Conservation (phyloP, 2,797 vertebrate species). For the Synanceia verrucosa region DNA sequence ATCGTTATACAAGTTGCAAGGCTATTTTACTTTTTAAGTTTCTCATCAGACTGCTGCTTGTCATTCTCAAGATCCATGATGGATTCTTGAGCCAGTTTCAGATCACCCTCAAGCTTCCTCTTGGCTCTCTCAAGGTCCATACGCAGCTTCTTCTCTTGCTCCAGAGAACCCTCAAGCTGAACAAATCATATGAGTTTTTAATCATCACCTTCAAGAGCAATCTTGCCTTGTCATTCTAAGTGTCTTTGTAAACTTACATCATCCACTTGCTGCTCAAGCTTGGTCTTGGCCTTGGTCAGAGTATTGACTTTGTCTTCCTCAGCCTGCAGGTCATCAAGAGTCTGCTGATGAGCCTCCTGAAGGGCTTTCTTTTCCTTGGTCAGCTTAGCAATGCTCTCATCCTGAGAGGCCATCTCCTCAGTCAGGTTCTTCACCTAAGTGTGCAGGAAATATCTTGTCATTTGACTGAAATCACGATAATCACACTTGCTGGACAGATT, state of each 20-base stretch:
- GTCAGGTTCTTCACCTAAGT: slow-evolving; percentile 78
- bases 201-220: background rate
- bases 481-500: background rate
- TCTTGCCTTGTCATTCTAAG: background rate
- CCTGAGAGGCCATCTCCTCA: slow-evolving; percentile 76
- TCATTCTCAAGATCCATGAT: slow-evolving; percentile 87
- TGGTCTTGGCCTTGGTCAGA: slow-evolving; percentile 68
- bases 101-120: slow-evolving; percentile 89
- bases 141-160: slow-evolving; percentile 89
- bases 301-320: slow-evolving; percentile 88
- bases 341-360: slow-evolving; percentile 67
- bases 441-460: background rate
- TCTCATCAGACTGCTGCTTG: slow-evolving; percentile 67
- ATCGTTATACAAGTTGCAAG: background rate
- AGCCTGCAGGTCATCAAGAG: slow-evolving; percentile 72
- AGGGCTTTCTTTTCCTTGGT: slow-evolving; percentile 78
- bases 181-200: background rate
- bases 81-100: slow-evolving; percentile 88
- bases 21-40: background rate
- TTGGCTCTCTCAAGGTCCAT: slow-evolving; percentile 89
- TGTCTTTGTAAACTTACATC: slow-evolving; percentile 79
- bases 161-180: slow-evolving; percentile 88
- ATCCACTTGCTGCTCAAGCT: slow-evolving; percentile 89
- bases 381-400: slow-evolving; percentile 74
- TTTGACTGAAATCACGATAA: background rate